Conservation (phyloP, 2,113 vertebrate genomes). For the Maccullochella peelii region DNA sequence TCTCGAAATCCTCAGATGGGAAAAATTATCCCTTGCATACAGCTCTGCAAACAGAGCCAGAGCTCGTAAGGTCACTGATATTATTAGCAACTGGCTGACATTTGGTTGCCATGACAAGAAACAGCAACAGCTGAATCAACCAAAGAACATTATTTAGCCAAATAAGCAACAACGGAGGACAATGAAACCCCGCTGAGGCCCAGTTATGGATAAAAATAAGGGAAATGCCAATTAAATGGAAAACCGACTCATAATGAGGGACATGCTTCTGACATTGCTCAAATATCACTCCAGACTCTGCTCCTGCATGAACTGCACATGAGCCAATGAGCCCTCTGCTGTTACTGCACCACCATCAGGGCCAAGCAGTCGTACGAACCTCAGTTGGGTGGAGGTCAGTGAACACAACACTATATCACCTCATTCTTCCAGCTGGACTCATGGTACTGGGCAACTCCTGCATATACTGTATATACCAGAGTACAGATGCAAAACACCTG, state of each 20-base stretch:
- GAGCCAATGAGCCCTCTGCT: constrained; percentile 5
- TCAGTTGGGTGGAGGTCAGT: no score
- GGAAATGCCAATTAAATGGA: neutral
- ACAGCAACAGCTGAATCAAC: constrained; percentile 37
- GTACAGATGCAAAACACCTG: no score
- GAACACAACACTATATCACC: no score
- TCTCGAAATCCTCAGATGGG: constrained; percentile 7
- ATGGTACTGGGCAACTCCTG: no score
- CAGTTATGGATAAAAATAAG: neutral
- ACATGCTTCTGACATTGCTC: neutral
- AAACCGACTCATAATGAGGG: neutral
- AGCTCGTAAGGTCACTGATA: constrained; percentile 47
- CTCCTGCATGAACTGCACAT: constrained; percentile 4
- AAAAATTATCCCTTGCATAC: neutral
- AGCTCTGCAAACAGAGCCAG: constrained; percentile 18
- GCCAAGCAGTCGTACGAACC: no score
- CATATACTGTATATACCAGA: no score
- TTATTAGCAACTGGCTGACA: constrained; percentile 59
- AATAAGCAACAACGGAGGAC: neutral
- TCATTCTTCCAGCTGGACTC: no score
- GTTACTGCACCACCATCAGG: neutral
- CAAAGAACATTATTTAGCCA: neutral
- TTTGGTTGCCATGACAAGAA: constrained; percentile 59
- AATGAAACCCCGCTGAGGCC: neutral
- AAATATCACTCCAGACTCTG: neutral